Evolutionary conservation across 2,888 invertebrate species (phyloP).

Genomic region (Teleogryllus oceanicus): DNA sequence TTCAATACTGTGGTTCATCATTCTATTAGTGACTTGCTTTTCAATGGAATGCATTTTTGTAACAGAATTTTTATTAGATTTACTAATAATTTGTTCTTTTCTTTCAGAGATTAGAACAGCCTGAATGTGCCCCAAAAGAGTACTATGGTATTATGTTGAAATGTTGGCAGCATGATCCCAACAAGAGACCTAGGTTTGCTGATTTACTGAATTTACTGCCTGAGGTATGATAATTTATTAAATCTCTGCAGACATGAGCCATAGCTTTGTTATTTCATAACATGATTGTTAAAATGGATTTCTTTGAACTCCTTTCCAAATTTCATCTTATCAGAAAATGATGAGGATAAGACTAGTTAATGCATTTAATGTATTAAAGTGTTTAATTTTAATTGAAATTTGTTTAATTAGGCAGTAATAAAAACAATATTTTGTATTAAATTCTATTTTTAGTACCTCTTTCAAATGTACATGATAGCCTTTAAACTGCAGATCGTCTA

Average conservation of each 20-base stretch:
- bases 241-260: neutral
- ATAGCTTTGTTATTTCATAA: no score
- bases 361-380: no score
- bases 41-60: no score
- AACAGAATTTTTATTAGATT: no score
- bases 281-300: neutral
- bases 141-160: slow-evolving; percentile 89
- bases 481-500: no score
- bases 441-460: neutral
- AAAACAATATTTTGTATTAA: neutral
- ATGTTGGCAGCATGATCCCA: slow-evolving; percentile 94
- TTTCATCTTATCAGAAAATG: slow-evolving; percentile 24
- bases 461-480: neutral
- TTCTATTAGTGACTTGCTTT: neutral
- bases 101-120: slow-evolving; percentile 76
- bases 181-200: slow-evolving; percentile 82
- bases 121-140: slow-evolving; percentile 90
- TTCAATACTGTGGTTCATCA: no score
- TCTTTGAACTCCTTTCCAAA: neutral
- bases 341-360: no score
- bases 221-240: slow-evolving; percentile 51
- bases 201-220: slow-evolving; percentile 76
- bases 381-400: no score
- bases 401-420: neutral
- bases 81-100: no score